Conservation (phyloP, 1,140 invertebrate species). For the Antheraea mylitta region DNA sequence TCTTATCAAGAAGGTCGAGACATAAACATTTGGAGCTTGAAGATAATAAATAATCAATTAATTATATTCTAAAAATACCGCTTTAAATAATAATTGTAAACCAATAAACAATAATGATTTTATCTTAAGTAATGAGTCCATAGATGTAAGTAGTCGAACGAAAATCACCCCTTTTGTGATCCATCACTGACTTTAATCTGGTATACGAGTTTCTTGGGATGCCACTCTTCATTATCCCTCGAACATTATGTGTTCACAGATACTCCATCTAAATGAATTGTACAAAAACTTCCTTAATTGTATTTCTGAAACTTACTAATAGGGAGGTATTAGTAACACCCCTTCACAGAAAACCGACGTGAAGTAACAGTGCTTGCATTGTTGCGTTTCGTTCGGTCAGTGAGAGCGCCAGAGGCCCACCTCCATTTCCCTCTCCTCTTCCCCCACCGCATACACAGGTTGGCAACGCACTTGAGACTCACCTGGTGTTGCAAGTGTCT, state of each 20-base stretch:
- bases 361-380: too few relatives aligned
- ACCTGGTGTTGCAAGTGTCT: too few relatives aligned
- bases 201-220: conserved; percentile 6
- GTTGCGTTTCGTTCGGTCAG: too few relatives aligned
- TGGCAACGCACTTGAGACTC: too few relatives aligned
- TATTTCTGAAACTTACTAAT: neutral
- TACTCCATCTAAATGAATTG: neutral
- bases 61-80: neutral
- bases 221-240: conserved; percentile 10
- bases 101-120: conserved; percentile 5
- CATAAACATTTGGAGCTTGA: too few relatives aligned
- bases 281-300: neutral
- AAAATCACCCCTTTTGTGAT: conserved; percentile 12
- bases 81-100: neutral
- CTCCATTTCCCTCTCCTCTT: too few relatives aligned
- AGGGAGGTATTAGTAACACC: too few relatives aligned
- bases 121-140: conserved; percentile 11
- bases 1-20: too few relatives aligned
- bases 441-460: too few relatives aligned
- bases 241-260: neutral
- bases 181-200: conserved; percentile 8
- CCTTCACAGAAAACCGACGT: too few relatives aligned
- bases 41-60: too few relatives aligned
- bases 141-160: conserved; percentile 4
- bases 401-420: too few relatives aligned